phyloP scores from a whole-genome alignment of 2,797 vertebrate genomes.

The Fundulus diaphanus region DNA sequence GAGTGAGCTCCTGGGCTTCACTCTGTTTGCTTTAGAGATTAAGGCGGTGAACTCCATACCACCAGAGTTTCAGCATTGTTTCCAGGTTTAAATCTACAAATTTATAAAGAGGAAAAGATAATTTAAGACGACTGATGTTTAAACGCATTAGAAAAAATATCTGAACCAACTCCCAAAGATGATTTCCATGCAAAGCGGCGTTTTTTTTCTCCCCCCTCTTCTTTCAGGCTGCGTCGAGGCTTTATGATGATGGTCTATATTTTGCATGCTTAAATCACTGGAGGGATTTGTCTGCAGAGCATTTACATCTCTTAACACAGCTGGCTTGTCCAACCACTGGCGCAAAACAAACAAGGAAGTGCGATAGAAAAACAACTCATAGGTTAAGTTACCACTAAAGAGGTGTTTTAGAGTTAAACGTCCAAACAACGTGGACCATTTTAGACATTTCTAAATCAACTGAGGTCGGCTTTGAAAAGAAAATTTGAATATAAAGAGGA shows the following conservation, averaged over 20 bases:
- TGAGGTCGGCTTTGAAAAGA: constrained; percentile 56
- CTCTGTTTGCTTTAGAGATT: constrained; percentile 75
- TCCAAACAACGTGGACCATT: constrained; percentile 73
- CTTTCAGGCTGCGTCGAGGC: constrained; percentile 53
- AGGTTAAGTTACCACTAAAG: constrained; percentile 81
- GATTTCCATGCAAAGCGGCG: constrained; percentile 11
- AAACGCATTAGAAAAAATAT: neutral
- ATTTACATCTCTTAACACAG: constrained; percentile 86
- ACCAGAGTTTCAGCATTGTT: constrained; percentile 25
- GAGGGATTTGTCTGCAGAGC: constrained; percentile 64
- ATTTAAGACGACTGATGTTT: neutral
- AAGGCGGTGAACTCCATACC: constrained; percentile 57
- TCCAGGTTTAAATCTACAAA: constrained; percentile 5
- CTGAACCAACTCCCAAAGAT: neutral
- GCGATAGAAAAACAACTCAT: constrained; percentile 70
- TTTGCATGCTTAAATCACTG: constrained; percentile 83
- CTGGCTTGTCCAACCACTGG: constrained; percentile 76
- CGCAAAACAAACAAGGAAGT: constrained; percentile 75
- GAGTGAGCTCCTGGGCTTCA: constrained; percentile 53
- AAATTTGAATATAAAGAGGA: constrained; percentile 72
- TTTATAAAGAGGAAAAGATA: neutral
- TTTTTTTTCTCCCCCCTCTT: constrained; percentile 33
- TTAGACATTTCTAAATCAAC: constrained; percentile 75
- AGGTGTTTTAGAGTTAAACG: constrained; percentile 75
- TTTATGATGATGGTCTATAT: constrained; percentile 57